Conservation (phyloP, 2,113 vertebrate species). For the Numida meleagris region DNA sequence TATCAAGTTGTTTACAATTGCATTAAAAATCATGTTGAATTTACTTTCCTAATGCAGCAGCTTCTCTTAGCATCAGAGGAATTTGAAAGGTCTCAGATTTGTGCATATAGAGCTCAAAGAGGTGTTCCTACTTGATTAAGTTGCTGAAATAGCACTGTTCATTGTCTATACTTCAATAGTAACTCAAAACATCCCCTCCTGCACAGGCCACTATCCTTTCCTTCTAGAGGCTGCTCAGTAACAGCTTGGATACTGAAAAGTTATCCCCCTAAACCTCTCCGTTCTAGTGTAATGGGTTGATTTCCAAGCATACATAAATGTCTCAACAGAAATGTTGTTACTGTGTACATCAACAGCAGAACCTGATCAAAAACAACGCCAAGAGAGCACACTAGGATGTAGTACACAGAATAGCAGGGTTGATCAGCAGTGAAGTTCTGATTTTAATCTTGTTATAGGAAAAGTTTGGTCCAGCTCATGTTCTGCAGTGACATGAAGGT, state of each 20-base stretch:
- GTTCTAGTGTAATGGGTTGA: not conserved
- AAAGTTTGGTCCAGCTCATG: not conserved
- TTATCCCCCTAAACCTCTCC: not conserved
- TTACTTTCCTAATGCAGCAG: not conserved
- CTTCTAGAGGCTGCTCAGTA: not conserved
- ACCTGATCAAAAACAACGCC: not conserved
- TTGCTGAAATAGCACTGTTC: not conserved
- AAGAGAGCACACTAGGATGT: not conserved
- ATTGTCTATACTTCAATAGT: not conserved
- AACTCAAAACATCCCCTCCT: not conserved
- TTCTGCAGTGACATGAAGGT: not conserved
- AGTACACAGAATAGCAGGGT: not conserved
- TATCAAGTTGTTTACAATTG: not conserved
- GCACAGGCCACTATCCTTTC: not conserved
- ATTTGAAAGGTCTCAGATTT: not conserved
- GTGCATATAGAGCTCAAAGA: not conserved
- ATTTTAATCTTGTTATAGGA: not conserved
- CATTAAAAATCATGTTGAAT: not conserved
- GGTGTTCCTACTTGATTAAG: not conserved
- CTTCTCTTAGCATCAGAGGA: not conserved
- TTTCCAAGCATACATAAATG: not conserved
- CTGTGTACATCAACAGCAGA: not conserved
- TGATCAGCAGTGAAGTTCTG: not conserved
- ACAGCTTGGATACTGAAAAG: not conserved
- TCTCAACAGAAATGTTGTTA: not conserved